Percentiles rank a stretch among this genome's conserved stretches.
These are phyloP conservation scores for Tiaroga cobitis DNA, from an alignment of 2,797 vertebrate genomes.

Conservation along the genomic window DNA sequence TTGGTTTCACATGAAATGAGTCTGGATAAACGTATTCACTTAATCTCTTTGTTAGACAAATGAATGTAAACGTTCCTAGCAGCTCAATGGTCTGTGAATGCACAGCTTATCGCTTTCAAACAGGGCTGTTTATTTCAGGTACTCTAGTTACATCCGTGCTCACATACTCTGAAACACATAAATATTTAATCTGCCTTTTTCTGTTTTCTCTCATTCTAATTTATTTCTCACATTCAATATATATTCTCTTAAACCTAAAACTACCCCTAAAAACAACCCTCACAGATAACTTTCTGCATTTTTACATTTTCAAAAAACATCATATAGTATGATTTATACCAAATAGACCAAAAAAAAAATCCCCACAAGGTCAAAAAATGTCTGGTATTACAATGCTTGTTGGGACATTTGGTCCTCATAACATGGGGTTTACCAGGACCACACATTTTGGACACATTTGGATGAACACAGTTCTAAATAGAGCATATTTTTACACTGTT, in stretches of 20 bases:
- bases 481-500: not conserved
- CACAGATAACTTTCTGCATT: not conserved
- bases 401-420: not conserved
- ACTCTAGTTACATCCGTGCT: not conserved
- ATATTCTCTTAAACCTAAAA: not conserved
- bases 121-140: slow-evolving; percentile 42
- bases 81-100: slow-evolving; percentile 50
- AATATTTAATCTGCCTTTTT: slow-evolving; percentile 14
- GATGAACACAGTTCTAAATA: not conserved
- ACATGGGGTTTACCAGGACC: not conserved
- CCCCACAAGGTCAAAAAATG: too few species aligned
- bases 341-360: not conserved
- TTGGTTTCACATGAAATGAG: slow-evolving; percentile 50
- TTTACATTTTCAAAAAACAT: too few species aligned
- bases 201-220: not conserved
- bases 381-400: not conserved
- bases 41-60: slow-evolving; percentile 50
- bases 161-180: not conserved
- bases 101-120: slow-evolving; percentile 47
- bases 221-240: not conserved
- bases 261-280: not conserved
- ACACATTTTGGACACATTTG: not conserved
- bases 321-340: not conserved
- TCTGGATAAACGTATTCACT: slow-evolving; percentile 38
- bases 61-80: slow-evolving; percentile 42